Evolutionary conservation across 2,888 invertebrate species (phyloP).

Genomic region (Itoplectis maculator): DNA sequence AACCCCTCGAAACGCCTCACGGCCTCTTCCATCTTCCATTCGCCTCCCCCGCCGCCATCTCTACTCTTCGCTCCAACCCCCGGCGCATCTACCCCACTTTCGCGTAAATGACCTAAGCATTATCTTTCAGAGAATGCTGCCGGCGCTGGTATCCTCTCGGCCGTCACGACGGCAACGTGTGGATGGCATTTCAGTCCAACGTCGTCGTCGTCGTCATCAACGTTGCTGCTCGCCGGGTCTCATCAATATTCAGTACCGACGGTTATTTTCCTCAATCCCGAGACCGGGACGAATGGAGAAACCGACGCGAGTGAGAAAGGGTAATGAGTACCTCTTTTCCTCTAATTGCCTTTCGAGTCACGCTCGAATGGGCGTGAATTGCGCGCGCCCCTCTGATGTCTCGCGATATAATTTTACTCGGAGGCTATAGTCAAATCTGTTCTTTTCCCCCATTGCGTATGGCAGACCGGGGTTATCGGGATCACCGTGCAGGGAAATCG

Average conservation of each 20-base stretch:
- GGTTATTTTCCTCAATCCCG: constrained; percentile 53
- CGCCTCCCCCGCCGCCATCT: not conserved
- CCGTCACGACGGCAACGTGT: constrained; percentile 40
- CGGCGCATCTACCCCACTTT: constrained; percentile 52
- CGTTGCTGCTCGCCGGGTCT: constrained; percentile 33
- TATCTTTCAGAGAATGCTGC: constrained; percentile 45
- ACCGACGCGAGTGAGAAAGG: constrained; percentile 9
- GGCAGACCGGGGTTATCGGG: not conserved
- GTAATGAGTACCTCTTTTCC: constrained; percentile 52
- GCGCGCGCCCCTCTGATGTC: constrained; percentile 10
- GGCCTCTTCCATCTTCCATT: constrained; percentile 4
- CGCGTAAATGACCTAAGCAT: constrained; percentile 58
- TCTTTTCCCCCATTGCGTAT: not conserved
- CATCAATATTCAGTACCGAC: constrained; percentile 64
- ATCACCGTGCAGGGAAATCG: too few relatives aligned
- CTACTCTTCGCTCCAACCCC: constrained; percentile 24
- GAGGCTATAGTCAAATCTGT: not conserved
- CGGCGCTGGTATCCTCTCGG: constrained; percentile 12
- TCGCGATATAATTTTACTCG: constrained; percentile 32
- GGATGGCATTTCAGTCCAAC: constrained; percentile 51
- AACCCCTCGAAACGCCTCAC: constrained; percentile 18
- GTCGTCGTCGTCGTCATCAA: constrained; percentile 20
- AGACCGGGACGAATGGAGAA: constrained; percentile 39
- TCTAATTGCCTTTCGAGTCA: constrained; percentile 58
- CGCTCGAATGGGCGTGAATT: constrained; percentile 45